phyloP scores from a whole-genome alignment of 2,888 invertebrate genomes.

The Calameuta filiformis region DNA sequence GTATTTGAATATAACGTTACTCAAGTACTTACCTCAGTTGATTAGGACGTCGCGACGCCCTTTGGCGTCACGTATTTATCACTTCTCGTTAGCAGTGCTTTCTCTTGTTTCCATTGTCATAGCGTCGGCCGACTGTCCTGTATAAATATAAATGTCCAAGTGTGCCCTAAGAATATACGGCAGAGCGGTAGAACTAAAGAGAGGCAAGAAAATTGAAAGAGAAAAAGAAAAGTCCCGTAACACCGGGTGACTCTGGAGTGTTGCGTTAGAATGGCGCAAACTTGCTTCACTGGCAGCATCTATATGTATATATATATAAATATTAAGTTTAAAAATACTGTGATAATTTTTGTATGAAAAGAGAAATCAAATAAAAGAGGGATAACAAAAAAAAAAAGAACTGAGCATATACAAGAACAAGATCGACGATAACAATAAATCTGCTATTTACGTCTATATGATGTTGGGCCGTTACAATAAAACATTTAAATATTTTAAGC shows the following conservation, averaged over 20 bases:
- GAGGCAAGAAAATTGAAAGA: too few species aligned
- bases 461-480: too few species aligned
- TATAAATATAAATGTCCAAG: background rate
- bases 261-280: background rate
- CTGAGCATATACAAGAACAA: too few species aligned
- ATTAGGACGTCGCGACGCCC: background rate
- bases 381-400: too few species aligned
- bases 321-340: conserved; percentile 29
- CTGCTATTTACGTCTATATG: too few species aligned
- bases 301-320: conserved; percentile 13
- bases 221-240: conserved; percentile 3
- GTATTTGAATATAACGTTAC: background rate
- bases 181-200: too few species aligned
- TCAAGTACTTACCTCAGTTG: conserved; percentile 1
- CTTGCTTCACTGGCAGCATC: background rate
- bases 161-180: too few species aligned
- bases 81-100: background rate
- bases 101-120: background rate
- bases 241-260: background rate
- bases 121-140: background rate
- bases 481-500: too few species aligned
- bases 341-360: conserved; percentile 30
- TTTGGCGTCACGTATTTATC: background rate
- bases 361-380: too few species aligned
- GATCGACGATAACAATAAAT: too few species aligned